Conservation (phyloP, 1,140 invertebrate species). For the Eurytemora carolleeae region DNA sequence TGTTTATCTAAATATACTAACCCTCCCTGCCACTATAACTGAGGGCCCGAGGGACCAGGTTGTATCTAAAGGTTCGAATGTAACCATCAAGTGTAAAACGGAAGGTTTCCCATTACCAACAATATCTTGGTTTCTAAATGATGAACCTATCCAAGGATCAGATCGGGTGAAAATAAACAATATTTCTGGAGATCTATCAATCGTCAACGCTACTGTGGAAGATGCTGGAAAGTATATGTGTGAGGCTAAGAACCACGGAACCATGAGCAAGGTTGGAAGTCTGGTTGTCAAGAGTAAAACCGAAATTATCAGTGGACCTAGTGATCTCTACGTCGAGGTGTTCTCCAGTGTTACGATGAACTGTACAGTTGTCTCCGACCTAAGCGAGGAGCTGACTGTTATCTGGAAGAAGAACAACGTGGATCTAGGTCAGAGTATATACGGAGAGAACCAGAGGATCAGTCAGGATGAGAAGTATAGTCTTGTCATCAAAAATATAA, state of each 20-base stretch:
- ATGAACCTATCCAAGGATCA: background rate
- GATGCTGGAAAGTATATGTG: background rate
- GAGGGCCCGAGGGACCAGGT: background rate
- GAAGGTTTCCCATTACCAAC: background rate
- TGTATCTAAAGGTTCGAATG: background rate
- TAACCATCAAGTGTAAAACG: background rate
- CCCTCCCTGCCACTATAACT: background rate
- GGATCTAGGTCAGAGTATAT: background rate
- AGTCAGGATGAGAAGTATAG: background rate
- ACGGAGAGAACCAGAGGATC: background rate
- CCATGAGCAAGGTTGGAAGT: background rate
- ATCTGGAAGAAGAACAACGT: background rate
- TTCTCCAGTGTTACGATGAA: background rate
- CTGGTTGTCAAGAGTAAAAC: background rate
- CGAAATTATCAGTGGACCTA: background rate
- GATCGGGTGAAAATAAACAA: background rate
- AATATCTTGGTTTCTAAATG: background rate
- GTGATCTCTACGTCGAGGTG: background rate
- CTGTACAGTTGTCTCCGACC: background rate
- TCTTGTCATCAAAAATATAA: background rate
- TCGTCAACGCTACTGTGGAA: background rate
- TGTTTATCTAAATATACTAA: constrained; percentile 7
- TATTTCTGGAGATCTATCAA: background rate
- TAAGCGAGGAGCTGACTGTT: background rate
- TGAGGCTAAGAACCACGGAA: background rate